These are phyloP conservation scores for Hirtodrosophila cameraria DNA, from an alignment of 2,888 invertebrate species.

Conservation along the genomic window DNA sequence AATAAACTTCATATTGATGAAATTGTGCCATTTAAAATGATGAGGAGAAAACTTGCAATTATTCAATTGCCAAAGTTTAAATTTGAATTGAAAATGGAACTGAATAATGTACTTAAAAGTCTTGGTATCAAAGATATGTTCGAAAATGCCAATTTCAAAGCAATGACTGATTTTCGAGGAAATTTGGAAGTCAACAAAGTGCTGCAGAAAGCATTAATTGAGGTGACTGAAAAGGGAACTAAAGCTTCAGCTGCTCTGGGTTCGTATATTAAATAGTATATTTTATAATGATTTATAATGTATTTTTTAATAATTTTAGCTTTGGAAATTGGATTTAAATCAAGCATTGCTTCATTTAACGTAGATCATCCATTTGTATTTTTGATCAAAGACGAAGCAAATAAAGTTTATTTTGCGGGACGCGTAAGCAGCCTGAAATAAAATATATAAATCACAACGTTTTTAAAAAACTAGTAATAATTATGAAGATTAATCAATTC, in stretches of 20 bases:
- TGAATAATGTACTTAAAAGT: not conserved
- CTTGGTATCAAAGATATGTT: not conserved
- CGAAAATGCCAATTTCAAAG: not conserved
- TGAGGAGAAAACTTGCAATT: not conserved
- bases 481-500: too few relatives aligned
- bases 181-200: not conserved
- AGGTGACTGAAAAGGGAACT: not conserved
- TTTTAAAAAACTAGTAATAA: too few relatives aligned
- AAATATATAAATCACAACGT: too few relatives aligned
- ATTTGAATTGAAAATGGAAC: not conserved
- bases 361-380: conserved; percentile 36
- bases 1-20: not conserved
- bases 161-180: not conserved
- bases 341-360: not conserved
- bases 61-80: not conserved
- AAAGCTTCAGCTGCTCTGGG: not conserved
- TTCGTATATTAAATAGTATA: too few relatives aligned
- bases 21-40: too few relatives aligned
- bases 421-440: not conserved
- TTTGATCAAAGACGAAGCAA: conserved; percentile 12
- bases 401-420: conserved; percentile 10
- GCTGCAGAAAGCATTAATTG: not conserved
- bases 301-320: not conserved
- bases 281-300: too few relatives aligned
- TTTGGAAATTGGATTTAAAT: not conserved